These are phyloP conservation scores for Pseudoips prasinana DNA, from an alignment of 2,888 invertebrate species.

Conservation along the genomic window DNA sequence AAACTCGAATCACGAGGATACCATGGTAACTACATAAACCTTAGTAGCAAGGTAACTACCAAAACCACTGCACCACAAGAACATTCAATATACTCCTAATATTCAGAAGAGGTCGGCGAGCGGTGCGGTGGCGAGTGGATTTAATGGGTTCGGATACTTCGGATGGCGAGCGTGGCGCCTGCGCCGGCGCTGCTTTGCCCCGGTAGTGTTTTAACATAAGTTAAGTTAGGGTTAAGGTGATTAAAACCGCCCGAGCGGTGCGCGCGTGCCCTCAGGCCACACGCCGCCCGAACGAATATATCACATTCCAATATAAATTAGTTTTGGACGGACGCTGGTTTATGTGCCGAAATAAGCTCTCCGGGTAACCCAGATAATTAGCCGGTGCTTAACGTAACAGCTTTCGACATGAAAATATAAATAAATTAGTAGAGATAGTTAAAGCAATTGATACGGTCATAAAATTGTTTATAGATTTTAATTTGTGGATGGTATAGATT, in stretches of 20 bases:
- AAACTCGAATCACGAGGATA: no score
- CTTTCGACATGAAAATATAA: constrained; percentile 29
- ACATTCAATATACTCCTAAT: no score
- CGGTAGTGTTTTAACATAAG: constrained; percentile 66
- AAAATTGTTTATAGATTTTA: not conserved
- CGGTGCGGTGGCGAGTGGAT: constrained; percentile 24
- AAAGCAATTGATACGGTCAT: constrained; percentile 15
- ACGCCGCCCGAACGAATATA: constrained; percentile 61
- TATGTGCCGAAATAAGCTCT: constrained; percentile 69
- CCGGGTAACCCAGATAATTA: constrained; percentile 54
- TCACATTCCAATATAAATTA: constrained; percentile 81
- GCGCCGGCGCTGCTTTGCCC: constrained; percentile 37
- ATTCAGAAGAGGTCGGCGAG: constrained; percentile 21
- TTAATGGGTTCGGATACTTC: constrained; percentile 21
- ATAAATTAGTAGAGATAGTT: constrained; percentile 29
- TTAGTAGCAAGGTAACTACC: no score
- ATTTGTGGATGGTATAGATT: no score
- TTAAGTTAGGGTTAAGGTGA: constrained; percentile 64
- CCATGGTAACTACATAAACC: no score
- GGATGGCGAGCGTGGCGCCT: constrained; percentile 49
- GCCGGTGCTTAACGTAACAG: constrained; percentile 48
- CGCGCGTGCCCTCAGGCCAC: constrained; percentile 65
- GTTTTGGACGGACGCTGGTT: constrained; percentile 64
- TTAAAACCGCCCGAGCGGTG: constrained; percentile 55
- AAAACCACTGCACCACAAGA: no score